phyloP scores from a whole-genome alignment of 2,888 invertebrate species.

The Pemphredon lugubris region DNA sequence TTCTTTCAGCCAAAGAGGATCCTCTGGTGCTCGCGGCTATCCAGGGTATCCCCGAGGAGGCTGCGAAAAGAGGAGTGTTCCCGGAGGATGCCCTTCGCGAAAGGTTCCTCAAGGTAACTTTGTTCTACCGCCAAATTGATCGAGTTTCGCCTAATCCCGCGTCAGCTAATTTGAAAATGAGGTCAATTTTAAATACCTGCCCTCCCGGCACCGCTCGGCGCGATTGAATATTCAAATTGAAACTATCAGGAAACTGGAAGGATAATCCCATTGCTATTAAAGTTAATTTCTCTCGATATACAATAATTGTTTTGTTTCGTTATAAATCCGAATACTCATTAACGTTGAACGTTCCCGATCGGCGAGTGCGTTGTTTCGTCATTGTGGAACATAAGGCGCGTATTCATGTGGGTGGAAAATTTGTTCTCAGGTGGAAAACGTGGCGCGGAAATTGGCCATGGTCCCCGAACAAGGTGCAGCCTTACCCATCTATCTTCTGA shows the following conservation, averaged over 20 bases:
- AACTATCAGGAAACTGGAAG: too few relatives aligned
- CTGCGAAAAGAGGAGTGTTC: slow-evolving; percentile 90
- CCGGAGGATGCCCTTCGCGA: slow-evolving; percentile 93
- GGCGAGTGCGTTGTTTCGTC: background rate
- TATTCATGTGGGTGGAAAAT: background rate
- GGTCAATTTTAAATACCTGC: too few relatives aligned
- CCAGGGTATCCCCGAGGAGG: slow-evolving; percentile 89
- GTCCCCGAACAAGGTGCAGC: slow-evolving; percentile 95
- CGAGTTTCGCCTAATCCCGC: too few relatives aligned
- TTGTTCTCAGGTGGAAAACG: slow-evolving; percentile 85
- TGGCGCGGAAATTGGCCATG: slow-evolving; percentile 92
- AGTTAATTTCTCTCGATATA: too few relatives aligned
- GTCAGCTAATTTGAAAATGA: too few relatives aligned
- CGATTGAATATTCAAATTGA: too few relatives aligned
- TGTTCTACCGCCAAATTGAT: background rate
- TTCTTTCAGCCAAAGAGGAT: slow-evolving; percentile 85
- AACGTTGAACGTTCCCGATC: background rate
- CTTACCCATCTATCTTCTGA: slow-evolving; percentile 90
- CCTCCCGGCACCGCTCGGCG: too few relatives aligned
- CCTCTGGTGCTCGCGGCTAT: slow-evolving; percentile 90
- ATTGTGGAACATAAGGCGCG: background rate
- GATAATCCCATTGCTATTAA: too few relatives aligned
- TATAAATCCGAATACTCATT: too few relatives aligned
- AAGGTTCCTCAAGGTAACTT: slow-evolving; percentile 87
- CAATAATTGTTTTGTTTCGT: too few relatives aligned